phyloP scores from a whole-genome alignment of 2,888 invertebrate species.

The Caenorhabditis virilis region DNA sequence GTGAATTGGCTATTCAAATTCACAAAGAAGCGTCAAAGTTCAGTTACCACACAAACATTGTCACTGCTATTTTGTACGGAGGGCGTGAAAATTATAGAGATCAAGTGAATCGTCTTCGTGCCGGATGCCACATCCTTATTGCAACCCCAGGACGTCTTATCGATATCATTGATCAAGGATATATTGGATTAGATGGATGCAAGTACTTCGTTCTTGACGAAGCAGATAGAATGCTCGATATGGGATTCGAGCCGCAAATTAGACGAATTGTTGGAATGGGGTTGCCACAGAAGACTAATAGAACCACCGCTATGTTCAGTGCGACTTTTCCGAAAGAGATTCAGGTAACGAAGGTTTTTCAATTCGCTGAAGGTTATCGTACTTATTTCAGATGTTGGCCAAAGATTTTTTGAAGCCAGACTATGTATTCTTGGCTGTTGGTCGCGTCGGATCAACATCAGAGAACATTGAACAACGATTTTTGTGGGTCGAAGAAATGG shows the following conservation, averaged over 20 bases:
- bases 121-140: conserved; percentile 94
- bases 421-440: conserved; percentile 98
- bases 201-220: conserved; percentile 91
- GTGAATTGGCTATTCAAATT: conserved; percentile 88
- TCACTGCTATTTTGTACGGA: conserved; percentile 96
- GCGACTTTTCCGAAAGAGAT: conserved; percentile 99
- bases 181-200: conserved; percentile 83
- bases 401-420: conserved; percentile 92
- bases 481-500: conserved; percentile 96
- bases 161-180: conserved; percentile 83
- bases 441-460: conserved; percentile 96
- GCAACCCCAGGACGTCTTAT: conserved; percentile 97
- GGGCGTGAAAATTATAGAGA: conserved; percentile 74
- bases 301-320: conserved; percentile 99
- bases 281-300: conserved; percentile 91
- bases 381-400: conserved; percentile 79
- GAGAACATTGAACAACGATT: conserved; percentile 95
- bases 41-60: conserved; percentile 90
- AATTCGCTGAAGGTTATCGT: neutral
- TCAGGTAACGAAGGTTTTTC: conserved; percentile 72
- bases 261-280: conserved; percentile 53
- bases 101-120: conserved; percentile 66
- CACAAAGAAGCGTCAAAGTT: conserved; percentile 57
- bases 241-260: conserved; percentile 97
- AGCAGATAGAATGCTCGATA: conserved; percentile 98